Evolutionary conservation across 2,113 vertebrate species (phyloP), one percentile per base, ranked within the genome.

Genomic region (Solea senegalensis): DNA sequence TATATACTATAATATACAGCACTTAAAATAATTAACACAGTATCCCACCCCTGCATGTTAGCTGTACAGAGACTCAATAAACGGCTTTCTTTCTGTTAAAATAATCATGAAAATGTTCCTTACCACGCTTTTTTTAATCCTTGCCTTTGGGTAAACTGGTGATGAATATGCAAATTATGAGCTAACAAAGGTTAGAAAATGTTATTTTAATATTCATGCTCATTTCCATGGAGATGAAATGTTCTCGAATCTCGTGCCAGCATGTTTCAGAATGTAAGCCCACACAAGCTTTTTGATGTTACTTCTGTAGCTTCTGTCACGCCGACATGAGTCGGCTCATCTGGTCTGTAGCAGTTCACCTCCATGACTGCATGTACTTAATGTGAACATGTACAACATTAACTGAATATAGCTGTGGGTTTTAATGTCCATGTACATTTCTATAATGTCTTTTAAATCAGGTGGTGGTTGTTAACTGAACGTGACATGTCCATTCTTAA

Each of bases 141-240:
- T 13, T 61, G 21, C 58, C 34, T 74, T 15, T 5, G 43, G 5
- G 3, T 53, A 10, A 65, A 50, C 44, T 49, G 11, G 68, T 65
- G 2, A 63, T 39, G 3, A 60, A 53, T 67, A 67, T 84, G 78
- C 57, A 68, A 67, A 69, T 76, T 3, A 40, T 59, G 55, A 65
- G 21, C 69, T 73, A 41, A 62, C 78, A 45, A 39, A 68, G 65
- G 64, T 65, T 7, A 62, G 58, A 69, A 34, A 40, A 53, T 3
- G 1, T 13, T 2, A 52, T 65, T 74, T 68, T 0, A 59, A 76
- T 50, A 79, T 55, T 40, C 26, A 50, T 72, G n/a, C 49, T 65
- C 45, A 78, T 77, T 86, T 65, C 71, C 75, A 75, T 68, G 52
- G 61, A 70, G 78, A 71, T 74, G 46, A 69, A 58, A 65, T 48